A percentile compares a stretch with the other conserved stretches of the same genome.
Conservation (phyloP, 2,797 vertebrate species). For the Picus viridis region DNA sequence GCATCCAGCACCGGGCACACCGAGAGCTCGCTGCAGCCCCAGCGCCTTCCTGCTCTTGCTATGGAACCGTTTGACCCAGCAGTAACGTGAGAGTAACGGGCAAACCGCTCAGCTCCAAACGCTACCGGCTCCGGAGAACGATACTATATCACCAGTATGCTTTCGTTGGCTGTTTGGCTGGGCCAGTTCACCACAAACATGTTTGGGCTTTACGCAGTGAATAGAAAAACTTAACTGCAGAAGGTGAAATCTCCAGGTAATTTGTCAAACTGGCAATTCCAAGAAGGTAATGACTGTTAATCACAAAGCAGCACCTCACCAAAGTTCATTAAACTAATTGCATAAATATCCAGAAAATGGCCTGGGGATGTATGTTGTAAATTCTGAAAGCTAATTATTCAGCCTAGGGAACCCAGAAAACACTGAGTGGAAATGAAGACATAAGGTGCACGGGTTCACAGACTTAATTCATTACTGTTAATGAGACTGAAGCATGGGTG, state of each 20-base stretch:
- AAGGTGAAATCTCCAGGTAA: background rate
- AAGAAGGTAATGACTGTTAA: background rate
- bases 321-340: conserved; percentile 40
- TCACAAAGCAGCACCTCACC: background rate
- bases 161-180: background rate
- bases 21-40: fast-evolving
- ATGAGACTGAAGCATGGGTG: background rate
- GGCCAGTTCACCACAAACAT: background rate
- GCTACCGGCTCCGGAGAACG: background rate
- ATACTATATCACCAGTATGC: fast-evolving
- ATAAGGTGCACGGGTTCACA: background rate
- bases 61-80: fast-evolving
- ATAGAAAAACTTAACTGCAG: background rate
- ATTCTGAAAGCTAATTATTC: background rate
- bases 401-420: background rate
- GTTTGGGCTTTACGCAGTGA: background rate
- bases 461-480: background rate
- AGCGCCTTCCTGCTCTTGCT: fast-evolving
- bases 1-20: background rate
- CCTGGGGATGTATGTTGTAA: background rate
- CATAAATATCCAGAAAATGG: background rate
- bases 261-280: background rate
- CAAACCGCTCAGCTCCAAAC: fast-evolving
- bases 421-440: background rate
- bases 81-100: background rate